phyloP scores from a whole-genome alignment of 2,113 vertebrate genomes.

The Elgaria multicarinata region DNA sequence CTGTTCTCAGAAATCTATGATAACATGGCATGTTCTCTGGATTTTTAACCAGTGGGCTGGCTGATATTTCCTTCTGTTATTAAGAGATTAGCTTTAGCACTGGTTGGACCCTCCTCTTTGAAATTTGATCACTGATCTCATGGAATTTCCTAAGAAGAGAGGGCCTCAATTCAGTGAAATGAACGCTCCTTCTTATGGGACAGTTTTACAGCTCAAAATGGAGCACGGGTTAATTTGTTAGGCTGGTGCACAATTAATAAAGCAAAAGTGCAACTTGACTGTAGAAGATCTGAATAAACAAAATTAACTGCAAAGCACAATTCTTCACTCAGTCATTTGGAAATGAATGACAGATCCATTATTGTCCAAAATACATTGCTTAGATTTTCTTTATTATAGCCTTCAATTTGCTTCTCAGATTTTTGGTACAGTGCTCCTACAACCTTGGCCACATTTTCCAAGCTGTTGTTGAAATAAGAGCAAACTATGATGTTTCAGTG shows the following conservation, averaged over 20 bases:
- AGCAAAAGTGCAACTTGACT: background rate
- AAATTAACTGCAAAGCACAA: conserved; percentile 13
- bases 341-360: conserved; percentile 15
- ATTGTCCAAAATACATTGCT: conserved; percentile 33
- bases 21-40: conserved; percentile 25
- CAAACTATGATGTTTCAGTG: no score
- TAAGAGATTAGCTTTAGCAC: conserved; percentile 41
- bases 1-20: conserved; percentile 53
- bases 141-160: conserved; percentile 37
- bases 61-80: conserved; percentile 24
- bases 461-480: background rate
- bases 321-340: conserved; percentile 5
- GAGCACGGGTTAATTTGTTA: conserved; percentile 27
- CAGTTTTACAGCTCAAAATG: conserved; percentile 47
- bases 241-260: conserved; percentile 54
- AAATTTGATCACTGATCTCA: conserved; percentile 56
- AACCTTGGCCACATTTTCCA: background rate
- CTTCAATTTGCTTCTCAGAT: conserved; percentile 29
- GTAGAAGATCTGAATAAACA: conserved; percentile 47
- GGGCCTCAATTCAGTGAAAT: conserved; percentile 52
- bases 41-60: conserved; percentile 29
- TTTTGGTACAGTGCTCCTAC: background rate
- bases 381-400: conserved; percentile 1
- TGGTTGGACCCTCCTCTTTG: conserved; percentile 6
- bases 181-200: conserved; percentile 21